Conservation (phyloP, 2,113 vertebrate species). For the Donacobius atricapilla region DNA sequence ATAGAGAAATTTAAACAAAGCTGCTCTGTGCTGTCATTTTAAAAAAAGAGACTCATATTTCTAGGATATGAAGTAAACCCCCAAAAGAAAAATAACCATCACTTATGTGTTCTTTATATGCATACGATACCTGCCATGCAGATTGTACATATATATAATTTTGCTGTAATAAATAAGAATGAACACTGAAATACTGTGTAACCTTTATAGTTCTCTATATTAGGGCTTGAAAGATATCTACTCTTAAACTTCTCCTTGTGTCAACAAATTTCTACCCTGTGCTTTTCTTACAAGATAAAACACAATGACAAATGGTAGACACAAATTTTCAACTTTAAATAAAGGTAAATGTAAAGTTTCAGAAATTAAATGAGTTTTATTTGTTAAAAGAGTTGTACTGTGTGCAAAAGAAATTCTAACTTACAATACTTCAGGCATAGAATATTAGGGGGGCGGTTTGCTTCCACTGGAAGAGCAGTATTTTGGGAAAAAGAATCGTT, state of each 20-base stretch:
- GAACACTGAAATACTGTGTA: neutral
- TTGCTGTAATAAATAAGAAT: neutral
- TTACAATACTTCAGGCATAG: neutral
- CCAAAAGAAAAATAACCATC: neutral
- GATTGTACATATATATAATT: neutral
- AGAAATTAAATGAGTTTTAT: neutral
- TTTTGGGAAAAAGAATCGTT: neutral
- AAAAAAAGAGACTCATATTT: neutral
- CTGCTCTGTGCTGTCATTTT: neutral
- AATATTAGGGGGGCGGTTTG: neutral
- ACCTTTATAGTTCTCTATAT: neutral
- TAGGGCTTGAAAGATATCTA: neutral
- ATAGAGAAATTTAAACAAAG: neutral
- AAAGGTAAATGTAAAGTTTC: neutral
- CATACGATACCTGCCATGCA: neutral
- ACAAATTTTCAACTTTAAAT: neutral
- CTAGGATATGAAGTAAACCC: neutral
- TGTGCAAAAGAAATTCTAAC: neutral
- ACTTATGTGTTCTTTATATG: neutral
- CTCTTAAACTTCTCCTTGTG: neutral
- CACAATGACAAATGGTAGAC: neutral
- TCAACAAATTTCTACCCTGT: neutral
- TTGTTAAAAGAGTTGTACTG: neutral
- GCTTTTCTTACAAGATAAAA: neutral
- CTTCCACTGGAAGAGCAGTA: conserved; percentile 38